Percentiles rank a stretch among this genome's conserved stretches.
Evolutionary conservation across 2,888 invertebrate species (phyloP).

Genomic region (Apocheima hispidaria): DNA sequence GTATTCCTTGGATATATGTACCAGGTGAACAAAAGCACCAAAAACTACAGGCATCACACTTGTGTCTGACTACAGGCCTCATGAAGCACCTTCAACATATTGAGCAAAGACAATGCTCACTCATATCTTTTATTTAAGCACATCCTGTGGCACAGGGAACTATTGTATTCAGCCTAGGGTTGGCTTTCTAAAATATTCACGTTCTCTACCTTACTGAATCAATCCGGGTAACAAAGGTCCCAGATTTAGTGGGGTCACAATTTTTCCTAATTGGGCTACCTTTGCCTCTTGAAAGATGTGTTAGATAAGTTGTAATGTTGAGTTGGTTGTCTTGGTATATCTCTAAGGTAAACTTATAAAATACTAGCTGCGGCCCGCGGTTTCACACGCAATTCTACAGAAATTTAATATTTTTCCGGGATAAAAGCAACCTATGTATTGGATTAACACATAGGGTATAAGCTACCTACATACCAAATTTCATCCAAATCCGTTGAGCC

Average conservation of each 20-base stretch:
- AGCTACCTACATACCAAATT: too few relatives aligned
- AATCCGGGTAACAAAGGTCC: slow-evolving; percentile 59
- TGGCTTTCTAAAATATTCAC: slow-evolving; percentile 66
- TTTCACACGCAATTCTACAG: too few relatives aligned
- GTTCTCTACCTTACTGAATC: slow-evolving; percentile 65
- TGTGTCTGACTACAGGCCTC: too few relatives aligned
- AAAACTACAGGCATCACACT: background rate
- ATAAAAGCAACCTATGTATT: too few relatives aligned
- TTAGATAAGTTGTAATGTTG: slow-evolving; percentile 15
- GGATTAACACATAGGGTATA: too few relatives aligned
- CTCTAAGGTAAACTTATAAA: background rate
- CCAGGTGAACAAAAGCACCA: slow-evolving; percentile 34
- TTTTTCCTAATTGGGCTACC: slow-evolving; percentile 62
- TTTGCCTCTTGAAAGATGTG: slow-evolving; percentile 48
- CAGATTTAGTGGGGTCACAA: slow-evolving; percentile 61
- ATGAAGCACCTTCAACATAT: slow-evolving; percentile 3
- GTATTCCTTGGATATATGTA: slow-evolving; percentile 8
- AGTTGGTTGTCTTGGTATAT: slow-evolving; percentile 9
- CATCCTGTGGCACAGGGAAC: slow-evolving; percentile 54
- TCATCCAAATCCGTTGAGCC: too few relatives aligned
- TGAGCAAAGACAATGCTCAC: slow-evolving; percentile 52
- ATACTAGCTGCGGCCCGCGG: too few relatives aligned
- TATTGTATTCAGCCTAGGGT: slow-evolving; percentile 53
- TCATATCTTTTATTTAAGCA: slow-evolving; percentile 63
- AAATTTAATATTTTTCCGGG: too few relatives aligned